Percentiles rank a stretch among this genome's conserved stretches.
These are phyloP conservation scores for Cetoscarus ocellatus DNA, from an alignment of 2,797 vertebrate genomes.

Conservation along the genomic window DNA sequence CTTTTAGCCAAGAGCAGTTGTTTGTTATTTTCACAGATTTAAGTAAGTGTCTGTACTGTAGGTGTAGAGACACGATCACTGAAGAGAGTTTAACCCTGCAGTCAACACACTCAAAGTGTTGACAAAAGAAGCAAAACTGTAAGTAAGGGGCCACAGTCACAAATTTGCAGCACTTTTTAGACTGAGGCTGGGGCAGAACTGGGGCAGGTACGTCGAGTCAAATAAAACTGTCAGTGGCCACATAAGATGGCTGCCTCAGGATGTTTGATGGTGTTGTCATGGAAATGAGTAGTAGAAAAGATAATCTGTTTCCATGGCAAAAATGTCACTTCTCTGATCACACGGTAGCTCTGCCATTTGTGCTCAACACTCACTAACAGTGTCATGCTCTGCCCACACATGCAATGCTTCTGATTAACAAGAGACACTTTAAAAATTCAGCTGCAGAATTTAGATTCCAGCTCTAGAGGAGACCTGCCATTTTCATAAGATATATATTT, in stretches of 20 bases:
- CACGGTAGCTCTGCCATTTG: slow-evolving; percentile 59
- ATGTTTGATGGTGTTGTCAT: slow-evolving; percentile 73
- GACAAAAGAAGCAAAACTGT: background rate
- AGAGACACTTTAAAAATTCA: slow-evolving; percentile 28
- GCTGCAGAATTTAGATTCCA: slow-evolving; percentile 5
- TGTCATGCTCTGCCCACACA: slow-evolving; percentile 69
- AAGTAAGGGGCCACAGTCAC: background rate
- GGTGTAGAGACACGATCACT: slow-evolving; percentile 19
- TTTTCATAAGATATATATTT: slow-evolving; percentile 17
- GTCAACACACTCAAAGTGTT: slow-evolving; percentile 12
- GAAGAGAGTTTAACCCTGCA: slow-evolving; percentile 5
- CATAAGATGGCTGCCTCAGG: slow-evolving; percentile 65
- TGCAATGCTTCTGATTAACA: slow-evolving; percentile 38
- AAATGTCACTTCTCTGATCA: slow-evolving; percentile 73
- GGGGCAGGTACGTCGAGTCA: slow-evolving; percentile 32
- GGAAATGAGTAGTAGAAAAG: slow-evolving; percentile 64
- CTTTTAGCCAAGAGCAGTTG: slow-evolving; percentile 9
- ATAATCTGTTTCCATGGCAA: slow-evolving; percentile 79
- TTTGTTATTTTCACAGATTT: slow-evolving; percentile 14
- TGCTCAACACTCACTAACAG: slow-evolving; percentile 67
- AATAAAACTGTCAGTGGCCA: slow-evolving; percentile 44
- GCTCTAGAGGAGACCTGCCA: background rate
- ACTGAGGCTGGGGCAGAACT: slow-evolving; percentile 23
- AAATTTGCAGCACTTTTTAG: background rate
- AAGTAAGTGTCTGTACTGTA: slow-evolving; percentile 25